Evolutionary conservation across 2,113 vertebrate species (phyloP).

Genomic region (Porphyrio hochstetteri): DNA sequence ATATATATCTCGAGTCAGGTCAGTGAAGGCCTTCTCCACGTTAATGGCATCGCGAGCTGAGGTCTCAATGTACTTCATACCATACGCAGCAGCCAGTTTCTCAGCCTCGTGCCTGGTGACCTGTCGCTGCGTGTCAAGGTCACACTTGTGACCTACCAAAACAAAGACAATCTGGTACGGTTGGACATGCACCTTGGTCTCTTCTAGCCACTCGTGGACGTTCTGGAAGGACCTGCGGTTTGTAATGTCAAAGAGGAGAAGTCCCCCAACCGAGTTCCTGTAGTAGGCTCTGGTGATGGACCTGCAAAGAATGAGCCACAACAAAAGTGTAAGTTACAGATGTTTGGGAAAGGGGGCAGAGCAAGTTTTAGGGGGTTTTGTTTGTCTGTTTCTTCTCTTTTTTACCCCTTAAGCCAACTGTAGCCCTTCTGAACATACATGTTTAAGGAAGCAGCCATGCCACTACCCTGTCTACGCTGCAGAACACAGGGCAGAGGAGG

Average conservation of each 20-base stretch:
- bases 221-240: conserved; percentile 97
- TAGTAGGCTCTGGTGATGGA: conserved; percentile 92
- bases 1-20: conserved; percentile 94
- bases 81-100: conserved; percentile 90
- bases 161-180: conserved; percentile 95
- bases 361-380: fast-evolving
- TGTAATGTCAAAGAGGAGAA: conserved; percentile 97
- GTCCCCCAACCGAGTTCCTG: conserved; percentile 96
- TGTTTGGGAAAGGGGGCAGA: background rate
- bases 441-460: background rate
- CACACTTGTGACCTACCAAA: conserved; percentile 96
- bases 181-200: conserved; percentile 94
- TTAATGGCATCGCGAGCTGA: conserved; percentile 95
- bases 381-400: background rate
- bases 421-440: fast-evolving
- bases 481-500: background rate
- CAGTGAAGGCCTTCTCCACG: conserved; percentile 96
- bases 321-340: background rate
- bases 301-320: conserved; percentile 70
- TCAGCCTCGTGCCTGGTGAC: conserved; percentile 93
- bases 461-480: background rate
- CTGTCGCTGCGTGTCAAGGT: conserved; percentile 93
- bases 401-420: background rate
- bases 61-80: conserved; percentile 96
- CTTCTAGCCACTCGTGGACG: conserved; percentile 89